Evolutionary conservation across 1,140 invertebrate genomes (phyloP).

Genomic region (Eumeta japonica): DNA sequence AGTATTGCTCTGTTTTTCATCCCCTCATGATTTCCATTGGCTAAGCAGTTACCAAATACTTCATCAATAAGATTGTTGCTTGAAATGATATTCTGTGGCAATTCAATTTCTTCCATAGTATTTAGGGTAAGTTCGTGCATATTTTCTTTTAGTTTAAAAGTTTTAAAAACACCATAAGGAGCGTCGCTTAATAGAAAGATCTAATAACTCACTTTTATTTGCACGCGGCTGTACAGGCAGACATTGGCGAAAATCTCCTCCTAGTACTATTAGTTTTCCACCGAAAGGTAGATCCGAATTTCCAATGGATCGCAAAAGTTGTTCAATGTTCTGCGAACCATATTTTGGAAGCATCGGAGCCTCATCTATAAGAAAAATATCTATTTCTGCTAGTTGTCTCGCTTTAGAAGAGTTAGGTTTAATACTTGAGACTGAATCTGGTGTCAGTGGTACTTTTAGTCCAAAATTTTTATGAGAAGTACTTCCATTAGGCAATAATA

Average conservation of each 20-base stretch:
- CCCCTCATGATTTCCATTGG: conserved; percentile 5
- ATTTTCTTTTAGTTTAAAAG: conserved; percentile 3
- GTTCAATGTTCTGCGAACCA: conserved; percentile 17
- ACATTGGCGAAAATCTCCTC: too few species aligned
- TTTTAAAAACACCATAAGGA: conserved; percentile 9
- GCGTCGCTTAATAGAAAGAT: conserved; percentile 15
- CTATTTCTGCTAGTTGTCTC: too few species aligned
- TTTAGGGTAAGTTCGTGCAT: conserved; percentile 10
- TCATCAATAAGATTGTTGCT: conserved; percentile 6
- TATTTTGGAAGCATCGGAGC: too few species aligned
- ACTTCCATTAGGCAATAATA: conserved; percentile 14
- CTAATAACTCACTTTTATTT: conserved; percentile 17
- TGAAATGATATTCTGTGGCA: conserved; percentile 4
- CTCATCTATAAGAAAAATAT: too few species aligned
- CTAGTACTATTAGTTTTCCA: conserved; percentile 23
- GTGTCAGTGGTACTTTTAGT: conserved; percentile 14
- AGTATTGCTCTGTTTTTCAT: conserved; percentile 14
- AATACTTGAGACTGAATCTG: conserved; percentile 17
- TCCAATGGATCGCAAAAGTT: conserved; percentile 14
- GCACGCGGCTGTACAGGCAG: conserved; percentile 10
- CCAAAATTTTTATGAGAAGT: conserved; percentile 14
- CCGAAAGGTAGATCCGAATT: conserved; percentile 17
- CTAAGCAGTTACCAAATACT: conserved; percentile 9
- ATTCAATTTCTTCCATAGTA: conserved; percentile 7
- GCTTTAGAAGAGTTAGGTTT: too few species aligned